Base-by-base conservation (phyloP, 2,797 vertebrate genomes). In the Menidia menidia region DNA sequence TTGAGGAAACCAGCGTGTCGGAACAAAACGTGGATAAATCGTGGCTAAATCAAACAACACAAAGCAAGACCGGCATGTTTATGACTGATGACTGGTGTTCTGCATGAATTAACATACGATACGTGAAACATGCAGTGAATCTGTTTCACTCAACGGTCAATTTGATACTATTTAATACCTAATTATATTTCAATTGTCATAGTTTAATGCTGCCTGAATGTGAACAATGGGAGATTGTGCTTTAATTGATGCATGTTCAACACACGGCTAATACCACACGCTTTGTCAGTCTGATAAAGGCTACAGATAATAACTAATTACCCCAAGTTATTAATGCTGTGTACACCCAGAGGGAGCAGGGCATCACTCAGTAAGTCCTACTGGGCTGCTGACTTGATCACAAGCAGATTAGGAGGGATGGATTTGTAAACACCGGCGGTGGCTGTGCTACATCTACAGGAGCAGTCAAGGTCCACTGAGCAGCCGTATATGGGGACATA, bases 141-240 rank as follows among this genome's bases (percentile, higher is more conserved):
- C 82, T 57, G 82, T 84, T 92, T 88, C 76, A 71, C 81, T 90
- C 80, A 67, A 73, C 64, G 84, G 88, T 89, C 88, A 92, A 89
- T 93, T 93, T 92, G 89, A 88, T 88, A 75, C 71, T 52, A 82
- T 88, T 89, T 92, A 92, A 91, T 86, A 83, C 59, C 76, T 87
- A 93, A 94, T 95, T 91, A 92, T 82, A 84, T 88, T 90, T 80
- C 71, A 60, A 87, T 79, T 90, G 87, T 92, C 88, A 79, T 77
- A 86, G 84, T 88, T 83, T 77, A 85, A 88, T 78, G 83, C 59
- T 0, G 70, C 59, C 66, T 73, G 71, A 80, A 83, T 65, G 53
- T 64, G 77, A 86, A 89, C 81, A 90, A 78, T 81, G 70, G 77
- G 73, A 82, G 71, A 69, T 66, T 73, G 16, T 50, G 75, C 71